A percentile compares a stretch with the other conserved stretches of the same genome.
Conservation (phyloP, 1,140 invertebrate genomes). For the Leguminivora glycinivorella region DNA sequence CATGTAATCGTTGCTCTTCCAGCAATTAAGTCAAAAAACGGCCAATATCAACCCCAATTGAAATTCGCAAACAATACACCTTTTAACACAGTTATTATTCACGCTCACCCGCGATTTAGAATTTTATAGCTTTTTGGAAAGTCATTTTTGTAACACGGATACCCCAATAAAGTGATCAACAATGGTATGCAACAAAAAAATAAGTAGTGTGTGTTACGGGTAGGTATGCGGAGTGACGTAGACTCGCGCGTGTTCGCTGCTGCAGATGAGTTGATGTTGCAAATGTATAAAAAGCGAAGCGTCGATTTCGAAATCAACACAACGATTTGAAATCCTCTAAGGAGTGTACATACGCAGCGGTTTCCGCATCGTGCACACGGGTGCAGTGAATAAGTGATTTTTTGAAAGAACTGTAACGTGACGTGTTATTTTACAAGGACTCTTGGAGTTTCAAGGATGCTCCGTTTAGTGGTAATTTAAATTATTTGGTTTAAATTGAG, state of each 20-base stretch:
- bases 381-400: conserved; percentile 58
- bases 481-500: background rate
- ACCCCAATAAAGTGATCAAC: conserved; percentile 63
- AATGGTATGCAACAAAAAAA: conserved; percentile 64
- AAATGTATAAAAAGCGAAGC: conserved; percentile 76
- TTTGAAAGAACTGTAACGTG: conserved; percentile 53
- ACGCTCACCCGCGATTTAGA: conserved; percentile 31
- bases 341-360: conserved; percentile 63
- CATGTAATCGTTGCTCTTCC: conserved; percentile 32
- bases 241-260: conserved; percentile 9
- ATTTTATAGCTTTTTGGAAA: conserved; percentile 34
- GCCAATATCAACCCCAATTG: conserved; percentile 15
- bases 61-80: conserved; percentile 16
- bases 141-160: conserved; percentile 56
- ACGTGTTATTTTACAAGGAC: conserved; percentile 43
- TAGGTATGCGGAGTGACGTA: conserved; percentile 36
- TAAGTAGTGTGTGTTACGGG: conserved; percentile 43
- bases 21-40: conserved; percentile 7
- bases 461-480: conserved; percentile 48
- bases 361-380: conserved; percentile 64
- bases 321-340: conserved; percentile 73
- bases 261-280: conserved; percentile 71
- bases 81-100: conserved; percentile 30
- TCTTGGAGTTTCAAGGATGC: conserved; percentile 56
- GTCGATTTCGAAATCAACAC: conserved; percentile 77